These are phyloP conservation scores for Aphaenogaster rudis DNA, from an alignment of 1,140 invertebrate species.

Conservation along the genomic window DNA sequence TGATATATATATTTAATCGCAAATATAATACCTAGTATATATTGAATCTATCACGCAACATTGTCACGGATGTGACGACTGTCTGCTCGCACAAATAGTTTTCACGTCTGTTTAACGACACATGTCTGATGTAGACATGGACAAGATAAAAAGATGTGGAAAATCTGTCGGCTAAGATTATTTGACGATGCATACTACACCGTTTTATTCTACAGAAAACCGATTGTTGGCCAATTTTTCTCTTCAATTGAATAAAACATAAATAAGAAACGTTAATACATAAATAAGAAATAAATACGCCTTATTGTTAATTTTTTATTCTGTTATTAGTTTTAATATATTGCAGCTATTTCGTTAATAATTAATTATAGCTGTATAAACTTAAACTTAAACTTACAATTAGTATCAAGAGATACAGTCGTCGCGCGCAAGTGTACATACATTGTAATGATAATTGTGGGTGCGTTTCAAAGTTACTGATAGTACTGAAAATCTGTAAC, in stretches of 20 bases:
- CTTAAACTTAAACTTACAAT: not conserved
- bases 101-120: not conserved
- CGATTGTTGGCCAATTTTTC: not conserved
- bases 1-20: conserved; percentile 25
- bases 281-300: not conserved
- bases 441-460: not conserved
- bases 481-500: not conserved
- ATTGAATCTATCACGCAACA: not conserved
- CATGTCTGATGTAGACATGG: not conserved
- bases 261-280: not conserved
- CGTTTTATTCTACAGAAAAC: not conserved
- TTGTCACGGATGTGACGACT: not conserved
- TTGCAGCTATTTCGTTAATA: not conserved
- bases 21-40: not conserved
- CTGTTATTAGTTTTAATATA: not conserved
- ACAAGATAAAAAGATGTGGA: not conserved
- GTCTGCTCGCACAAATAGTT: not conserved
- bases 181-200: not conserved
- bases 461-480: not conserved
- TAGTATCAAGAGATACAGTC: no score
- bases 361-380: not conserved
- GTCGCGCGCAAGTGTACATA: no score
- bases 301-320: not conserved
- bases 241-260: not conserved
- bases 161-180: not conserved